These are phyloP conservation scores for Palythoa heliodiscus DNA, from an alignment of 92 coral and sea anemone species.

Conservation along the genomic window DNA sequence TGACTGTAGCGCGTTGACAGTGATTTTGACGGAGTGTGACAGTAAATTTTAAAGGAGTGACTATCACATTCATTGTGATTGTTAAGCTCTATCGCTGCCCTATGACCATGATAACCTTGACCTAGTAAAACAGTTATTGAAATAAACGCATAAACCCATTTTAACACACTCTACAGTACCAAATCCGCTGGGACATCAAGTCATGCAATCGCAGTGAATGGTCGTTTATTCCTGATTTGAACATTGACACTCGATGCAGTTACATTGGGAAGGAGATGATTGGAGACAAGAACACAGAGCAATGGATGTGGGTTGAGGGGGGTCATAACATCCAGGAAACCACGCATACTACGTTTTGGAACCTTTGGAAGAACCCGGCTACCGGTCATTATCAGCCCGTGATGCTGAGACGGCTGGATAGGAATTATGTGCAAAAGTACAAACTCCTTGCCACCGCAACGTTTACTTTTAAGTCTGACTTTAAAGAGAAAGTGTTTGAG, in stretches of 20 bases:
- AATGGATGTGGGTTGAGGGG: constrained; percentile 28
- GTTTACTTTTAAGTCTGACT: constrained; percentile 3
- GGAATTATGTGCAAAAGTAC: neutral
- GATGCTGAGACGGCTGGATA: neutral
- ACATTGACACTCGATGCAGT: too few species aligned
- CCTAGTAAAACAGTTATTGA: too few species aligned
- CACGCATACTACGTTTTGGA: neutral
- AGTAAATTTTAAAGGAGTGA: constrained; percentile 4
- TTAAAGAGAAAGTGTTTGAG: constrained; percentile 17
- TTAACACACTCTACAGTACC: neutral
- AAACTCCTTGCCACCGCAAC: neutral
- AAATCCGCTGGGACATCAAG: too few species aligned
- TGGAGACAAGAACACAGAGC: constrained; percentile 15
- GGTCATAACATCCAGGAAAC: constrained; percentile 5
- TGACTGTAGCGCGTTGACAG: neutral
- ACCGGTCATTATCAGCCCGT: constrained; percentile 1
- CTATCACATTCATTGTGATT: neutral
- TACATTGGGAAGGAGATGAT: neutral
- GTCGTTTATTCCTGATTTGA: too few species aligned
- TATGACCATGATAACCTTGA: neutral
- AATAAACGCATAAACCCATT: too few species aligned
- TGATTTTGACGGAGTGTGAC: neutral
- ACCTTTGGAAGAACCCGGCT: neutral
- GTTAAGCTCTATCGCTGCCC: neutral
- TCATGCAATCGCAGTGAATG: too few species aligned